phyloP scores from a whole-genome alignment of 2,888 invertebrate genomes.

The Tipula lateralis region DNA sequence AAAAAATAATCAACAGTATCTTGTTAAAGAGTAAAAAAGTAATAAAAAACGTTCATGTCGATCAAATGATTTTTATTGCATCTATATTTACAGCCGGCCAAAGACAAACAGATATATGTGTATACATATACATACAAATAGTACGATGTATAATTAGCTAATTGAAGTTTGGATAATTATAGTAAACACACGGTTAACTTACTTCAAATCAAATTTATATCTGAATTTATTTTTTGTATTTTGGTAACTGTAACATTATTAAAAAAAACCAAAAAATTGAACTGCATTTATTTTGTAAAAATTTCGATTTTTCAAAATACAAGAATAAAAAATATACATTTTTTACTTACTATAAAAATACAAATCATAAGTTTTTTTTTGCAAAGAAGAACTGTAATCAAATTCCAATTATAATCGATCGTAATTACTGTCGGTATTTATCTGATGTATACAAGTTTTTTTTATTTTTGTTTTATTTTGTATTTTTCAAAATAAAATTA shows the following conservation, averaged over 20 bases:
- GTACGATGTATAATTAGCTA: not conserved
- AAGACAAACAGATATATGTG: not conserved
- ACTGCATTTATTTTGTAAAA: not conserved
- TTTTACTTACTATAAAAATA: not conserved
- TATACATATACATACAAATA: not conserved
- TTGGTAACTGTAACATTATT: not conserved
- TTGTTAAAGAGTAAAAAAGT: not conserved
- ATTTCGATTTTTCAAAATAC: not conserved
- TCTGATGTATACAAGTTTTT: not conserved
- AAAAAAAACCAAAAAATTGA: not conserved
- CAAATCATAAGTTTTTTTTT: not conserved
- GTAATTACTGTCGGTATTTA: conserved; percentile 24
- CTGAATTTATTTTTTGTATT: not conserved
- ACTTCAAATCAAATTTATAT: not conserved
- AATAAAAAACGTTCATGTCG: conserved; percentile 11
- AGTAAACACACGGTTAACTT: not conserved
- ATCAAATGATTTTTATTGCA: conserved; percentile 19
- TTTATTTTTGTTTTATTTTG: not conserved
- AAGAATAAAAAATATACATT: not conserved
- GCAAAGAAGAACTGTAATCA: conserved; percentile 19
- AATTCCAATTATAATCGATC: conserved; percentile 24
- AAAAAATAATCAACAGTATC: conserved; percentile 20
- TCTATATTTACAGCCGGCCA: not conserved
- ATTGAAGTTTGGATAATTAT: not conserved
- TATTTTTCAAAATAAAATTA: not conserved